Evolutionary conservation across 2,113 vertebrate genomes (phyloP).

Genomic region (Tonatia bakeri): DNA sequence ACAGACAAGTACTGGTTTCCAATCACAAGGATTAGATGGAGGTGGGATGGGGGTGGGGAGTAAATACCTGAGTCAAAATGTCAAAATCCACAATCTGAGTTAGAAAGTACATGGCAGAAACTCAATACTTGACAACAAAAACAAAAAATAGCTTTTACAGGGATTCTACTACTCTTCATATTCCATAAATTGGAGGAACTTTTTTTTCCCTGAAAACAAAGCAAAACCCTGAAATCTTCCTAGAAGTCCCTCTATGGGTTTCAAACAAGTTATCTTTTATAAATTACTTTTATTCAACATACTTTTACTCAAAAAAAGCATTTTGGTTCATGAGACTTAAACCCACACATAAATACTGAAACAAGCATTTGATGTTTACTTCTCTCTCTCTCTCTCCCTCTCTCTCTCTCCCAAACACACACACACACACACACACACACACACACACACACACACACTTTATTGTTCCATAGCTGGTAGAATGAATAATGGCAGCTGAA

Average conservation of each 20-base stretch:
- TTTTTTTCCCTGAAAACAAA: conserved; percentile 7
- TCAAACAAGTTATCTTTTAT: not conserved
- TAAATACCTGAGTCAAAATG: not conserved
- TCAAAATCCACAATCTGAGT: not conserved
- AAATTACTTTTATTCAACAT: not conserved
- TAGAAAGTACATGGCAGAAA: not conserved
- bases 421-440: not conserved
- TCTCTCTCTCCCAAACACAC: not conserved
- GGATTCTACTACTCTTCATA: not conserved
- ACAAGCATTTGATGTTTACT: conserved; percentile 3
- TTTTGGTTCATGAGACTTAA: not conserved
- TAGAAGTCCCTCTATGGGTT: not conserved
- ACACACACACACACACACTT: not conserved
- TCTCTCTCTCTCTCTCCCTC: not conserved
- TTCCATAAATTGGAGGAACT: not conserved
- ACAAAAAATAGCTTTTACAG: not conserved
- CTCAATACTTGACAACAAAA: not conserved
- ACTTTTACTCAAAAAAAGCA: not conserved
- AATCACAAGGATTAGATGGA: not conserved
- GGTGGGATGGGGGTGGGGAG: not conserved
- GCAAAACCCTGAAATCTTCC: conserved; percentile 1
- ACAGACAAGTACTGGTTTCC: not conserved
- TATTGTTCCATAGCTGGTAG: not conserved
- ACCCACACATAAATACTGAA: not conserved
- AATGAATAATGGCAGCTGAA: not conserved